Conservation (phyloP, 2,797 vertebrate species). For the Spinus olivaceus region DNA sequence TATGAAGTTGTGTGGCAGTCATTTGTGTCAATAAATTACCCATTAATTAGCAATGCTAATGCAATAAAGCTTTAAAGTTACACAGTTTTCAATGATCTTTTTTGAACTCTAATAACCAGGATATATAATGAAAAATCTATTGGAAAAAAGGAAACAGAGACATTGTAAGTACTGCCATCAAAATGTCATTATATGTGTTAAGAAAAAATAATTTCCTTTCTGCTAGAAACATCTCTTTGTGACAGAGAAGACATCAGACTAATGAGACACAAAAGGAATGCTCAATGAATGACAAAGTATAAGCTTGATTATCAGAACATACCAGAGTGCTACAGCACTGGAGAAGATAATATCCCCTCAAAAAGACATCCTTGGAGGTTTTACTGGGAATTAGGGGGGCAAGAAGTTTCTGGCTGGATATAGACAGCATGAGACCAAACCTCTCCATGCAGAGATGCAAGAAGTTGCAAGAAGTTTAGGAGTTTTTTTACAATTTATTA, state of each 20-base stretch:
- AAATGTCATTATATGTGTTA: neutral
- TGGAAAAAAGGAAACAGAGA: neutral
- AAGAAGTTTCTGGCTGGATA: neutral
- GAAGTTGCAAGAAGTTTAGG: neutral
- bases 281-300: neutral
- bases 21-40: neutral
- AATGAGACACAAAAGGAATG: neutral
- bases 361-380: neutral
- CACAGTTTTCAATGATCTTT: neutral
- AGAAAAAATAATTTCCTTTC: neutral
- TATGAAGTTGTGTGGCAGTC: neutral
- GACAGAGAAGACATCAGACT: neutral
- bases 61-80: neutral
- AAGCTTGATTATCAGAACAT: neutral
- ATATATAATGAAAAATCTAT: neutral
- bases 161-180: neutral
- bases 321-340: neutral
- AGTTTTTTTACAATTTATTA: rapidly evolving
- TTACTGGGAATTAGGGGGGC: rapidly evolving
- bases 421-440: neutral
- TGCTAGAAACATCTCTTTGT: neutral
- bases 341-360: neutral
- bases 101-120: neutral
- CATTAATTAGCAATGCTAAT: neutral
- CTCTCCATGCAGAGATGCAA: neutral